Conservation (phyloP, 2,113 vertebrate species). For the Paraplagusia blochii region DNA sequence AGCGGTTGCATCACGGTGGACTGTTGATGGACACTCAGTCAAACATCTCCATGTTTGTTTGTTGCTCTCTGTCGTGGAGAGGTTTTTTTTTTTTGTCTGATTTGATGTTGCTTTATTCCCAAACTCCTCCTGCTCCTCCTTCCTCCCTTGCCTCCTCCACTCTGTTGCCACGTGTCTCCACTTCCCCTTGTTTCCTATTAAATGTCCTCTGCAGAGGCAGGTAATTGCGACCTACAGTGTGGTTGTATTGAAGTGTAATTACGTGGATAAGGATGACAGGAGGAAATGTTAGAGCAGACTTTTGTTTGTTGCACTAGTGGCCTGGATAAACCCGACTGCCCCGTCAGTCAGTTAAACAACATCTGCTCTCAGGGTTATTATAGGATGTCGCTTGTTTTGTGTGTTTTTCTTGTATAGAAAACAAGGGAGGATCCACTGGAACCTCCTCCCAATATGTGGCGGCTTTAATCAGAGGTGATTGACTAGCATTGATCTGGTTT, state of each 20-base stretch:
- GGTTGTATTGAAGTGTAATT: background rate
- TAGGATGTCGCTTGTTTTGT: background rate
- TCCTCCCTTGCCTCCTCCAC: background rate
- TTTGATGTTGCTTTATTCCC: background rate
- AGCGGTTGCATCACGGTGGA: constrained; percentile 28
- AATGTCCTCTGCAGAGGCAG: background rate
- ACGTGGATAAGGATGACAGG: constrained; percentile 28
- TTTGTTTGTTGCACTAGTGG: constrained; percentile 33
- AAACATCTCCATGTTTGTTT: constrained; percentile 27
- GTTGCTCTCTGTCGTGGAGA: no score
- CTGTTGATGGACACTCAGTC: constrained; percentile 32
- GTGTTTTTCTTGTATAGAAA: background rate
- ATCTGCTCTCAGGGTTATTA: constrained; percentile 42
- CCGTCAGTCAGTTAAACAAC: constrained; percentile 15
- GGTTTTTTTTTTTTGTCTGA: no score
- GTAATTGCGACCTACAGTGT: background rate
- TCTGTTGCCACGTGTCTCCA: background rate
- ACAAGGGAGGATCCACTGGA: background rate
- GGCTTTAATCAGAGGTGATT: no score
- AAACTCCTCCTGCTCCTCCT: background rate
- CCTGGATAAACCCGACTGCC: constrained; percentile 10
- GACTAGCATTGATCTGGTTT: no score
- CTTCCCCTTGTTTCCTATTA: background rate
- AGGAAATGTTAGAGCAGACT: constrained; percentile 30
- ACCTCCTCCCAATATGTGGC: no score